Evolutionary conservation across 2,797 vertebrate genomes (phyloP).

Genomic region (Gymnoscopelus microlampas): DNA sequence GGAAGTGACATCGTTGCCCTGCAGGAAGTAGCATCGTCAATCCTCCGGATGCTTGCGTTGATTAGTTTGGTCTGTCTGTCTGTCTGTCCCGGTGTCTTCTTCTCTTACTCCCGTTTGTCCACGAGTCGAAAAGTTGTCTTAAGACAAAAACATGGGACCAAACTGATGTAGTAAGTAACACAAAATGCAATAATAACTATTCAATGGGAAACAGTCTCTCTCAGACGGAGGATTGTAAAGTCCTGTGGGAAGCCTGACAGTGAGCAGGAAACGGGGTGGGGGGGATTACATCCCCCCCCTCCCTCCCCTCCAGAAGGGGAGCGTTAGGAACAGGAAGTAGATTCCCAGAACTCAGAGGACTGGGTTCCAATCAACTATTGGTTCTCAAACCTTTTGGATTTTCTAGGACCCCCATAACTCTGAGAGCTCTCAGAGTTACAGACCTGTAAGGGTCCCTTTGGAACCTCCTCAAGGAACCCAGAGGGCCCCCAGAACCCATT

Average conservation of each 20-base stretch:
- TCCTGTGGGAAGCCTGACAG: slow-evolving; percentile 59
- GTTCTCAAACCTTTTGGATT: too few relatives aligned
- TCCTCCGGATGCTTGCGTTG: slow-evolving; percentile 66
- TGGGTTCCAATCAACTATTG: neutral
- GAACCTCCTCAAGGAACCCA: too few relatives aligned
- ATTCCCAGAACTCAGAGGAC: slow-evolving; percentile 32
- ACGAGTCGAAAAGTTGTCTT: slow-evolving; percentile 57
- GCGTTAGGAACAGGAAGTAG: slow-evolving; percentile 38
- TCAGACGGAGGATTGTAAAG: slow-evolving; percentile 52
- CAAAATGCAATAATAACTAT: slow-evolving; percentile 59
- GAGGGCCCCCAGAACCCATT: slow-evolving; percentile 14
- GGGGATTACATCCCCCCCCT: slow-evolving; percentile 19
- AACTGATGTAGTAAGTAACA: slow-evolving; percentile 67
- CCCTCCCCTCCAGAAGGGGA: slow-evolving; percentile 25
- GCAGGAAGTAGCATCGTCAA: slow-evolving; percentile 82
- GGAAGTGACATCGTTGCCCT: slow-evolving; percentile 84
- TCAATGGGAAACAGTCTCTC: slow-evolving; percentile 67
- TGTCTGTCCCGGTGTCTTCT: slow-evolving; percentile 1
- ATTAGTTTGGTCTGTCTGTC: slow-evolving; percentile 68
- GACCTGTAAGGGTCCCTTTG: too few relatives aligned
- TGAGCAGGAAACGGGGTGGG: slow-evolving; percentile 31
- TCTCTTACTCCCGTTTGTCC: slow-evolving; percentile 10
- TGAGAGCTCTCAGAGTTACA: too few relatives aligned
- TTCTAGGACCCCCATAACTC: too few relatives aligned
- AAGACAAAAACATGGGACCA: slow-evolving; percentile 52